phyloP scores from a whole-genome alignment of 2,113 vertebrate species.

The Myiopsitta monachus region DNA sequence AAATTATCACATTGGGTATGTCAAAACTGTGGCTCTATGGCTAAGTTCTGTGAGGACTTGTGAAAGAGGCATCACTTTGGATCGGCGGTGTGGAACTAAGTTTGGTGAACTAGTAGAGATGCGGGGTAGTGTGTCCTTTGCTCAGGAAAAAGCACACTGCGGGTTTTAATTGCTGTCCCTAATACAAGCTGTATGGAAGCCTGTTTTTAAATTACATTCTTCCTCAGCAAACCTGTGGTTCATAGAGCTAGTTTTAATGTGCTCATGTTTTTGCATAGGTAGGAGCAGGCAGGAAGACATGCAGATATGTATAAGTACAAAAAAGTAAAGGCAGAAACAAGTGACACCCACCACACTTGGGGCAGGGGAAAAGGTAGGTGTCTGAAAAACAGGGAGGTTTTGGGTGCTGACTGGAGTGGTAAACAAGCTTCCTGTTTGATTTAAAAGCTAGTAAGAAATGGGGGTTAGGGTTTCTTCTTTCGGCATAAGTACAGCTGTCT shows the following conservation, averaged over 20 bases:
- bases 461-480: background rate
- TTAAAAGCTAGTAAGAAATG: background rate
- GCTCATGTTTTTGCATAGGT: accelerated
- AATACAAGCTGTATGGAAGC: background rate
- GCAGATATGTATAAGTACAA: background rate
- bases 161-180: background rate
- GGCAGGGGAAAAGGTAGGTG: background rate
- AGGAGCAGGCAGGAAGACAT: background rate
- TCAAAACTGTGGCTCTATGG: background rate
- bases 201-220: background rate
- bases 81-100: background rate
- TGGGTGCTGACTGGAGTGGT: background rate
- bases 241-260: background rate
- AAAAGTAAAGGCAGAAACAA: background rate
- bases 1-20: background rate
- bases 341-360: accelerated
- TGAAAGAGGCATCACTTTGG: background rate
- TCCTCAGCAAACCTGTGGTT: background rate
- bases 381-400: background rate
- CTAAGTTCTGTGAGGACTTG: background rate
- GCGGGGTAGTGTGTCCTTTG: background rate
- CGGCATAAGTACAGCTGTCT: background rate
- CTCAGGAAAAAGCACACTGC: background rate
- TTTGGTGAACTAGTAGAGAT: background rate
- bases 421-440: background rate